These are phyloP conservation scores for Coilia nasus DNA, from an alignment of 2,797 vertebrate species.

Conservation along the genomic window DNA sequence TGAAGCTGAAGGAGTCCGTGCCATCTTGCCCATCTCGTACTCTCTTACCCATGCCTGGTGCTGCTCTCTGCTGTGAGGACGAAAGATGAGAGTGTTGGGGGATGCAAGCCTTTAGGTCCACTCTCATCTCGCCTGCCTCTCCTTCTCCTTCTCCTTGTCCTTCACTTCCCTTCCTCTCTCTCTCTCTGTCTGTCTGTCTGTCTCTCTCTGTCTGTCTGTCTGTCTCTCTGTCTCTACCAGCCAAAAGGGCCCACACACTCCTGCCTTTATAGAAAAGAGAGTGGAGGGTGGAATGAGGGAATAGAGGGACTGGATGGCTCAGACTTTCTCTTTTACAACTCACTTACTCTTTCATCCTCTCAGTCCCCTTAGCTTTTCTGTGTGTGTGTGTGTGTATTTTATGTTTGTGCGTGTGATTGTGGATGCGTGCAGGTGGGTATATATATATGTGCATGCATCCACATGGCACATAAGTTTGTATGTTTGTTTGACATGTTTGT, in stretches of 20 bases:
- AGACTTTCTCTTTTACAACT: not conserved
- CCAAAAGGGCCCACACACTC: not conserved
- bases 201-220: constrained; percentile 12
- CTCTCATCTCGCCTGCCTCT: too few relatives aligned
- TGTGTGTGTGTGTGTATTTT: not conserved
- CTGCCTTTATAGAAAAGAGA: not conserved
- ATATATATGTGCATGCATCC: too few relatives aligned
- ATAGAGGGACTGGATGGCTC: not conserved
- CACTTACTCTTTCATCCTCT: constrained; percentile 38
- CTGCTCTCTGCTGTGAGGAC: not conserved
- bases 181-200: not conserved
- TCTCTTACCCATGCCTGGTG: not conserved
- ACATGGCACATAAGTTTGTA: too few relatives aligned
- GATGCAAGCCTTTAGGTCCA: too few relatives aligned
- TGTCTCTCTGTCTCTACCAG: not conserved
- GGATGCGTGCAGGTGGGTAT: not conserved
- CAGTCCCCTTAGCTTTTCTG: constrained; percentile 31
- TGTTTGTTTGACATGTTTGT: too few relatives aligned
- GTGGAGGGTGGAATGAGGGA: not conserved
- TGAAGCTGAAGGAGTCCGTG: not conserved
- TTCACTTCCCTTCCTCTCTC: too few relatives aligned
- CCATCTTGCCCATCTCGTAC: not conserved
- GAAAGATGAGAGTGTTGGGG: constrained; percentile 28
- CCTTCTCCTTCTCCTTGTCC: too few relatives aligned
- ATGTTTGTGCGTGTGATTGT: not conserved